Percentiles rank a stretch among this genome's conserved stretches.
These are phyloP conservation scores for Aptenodytes patagonicus DNA, from an alignment of 2,113 vertebrate genomes.

Conservation along the genomic window DNA sequence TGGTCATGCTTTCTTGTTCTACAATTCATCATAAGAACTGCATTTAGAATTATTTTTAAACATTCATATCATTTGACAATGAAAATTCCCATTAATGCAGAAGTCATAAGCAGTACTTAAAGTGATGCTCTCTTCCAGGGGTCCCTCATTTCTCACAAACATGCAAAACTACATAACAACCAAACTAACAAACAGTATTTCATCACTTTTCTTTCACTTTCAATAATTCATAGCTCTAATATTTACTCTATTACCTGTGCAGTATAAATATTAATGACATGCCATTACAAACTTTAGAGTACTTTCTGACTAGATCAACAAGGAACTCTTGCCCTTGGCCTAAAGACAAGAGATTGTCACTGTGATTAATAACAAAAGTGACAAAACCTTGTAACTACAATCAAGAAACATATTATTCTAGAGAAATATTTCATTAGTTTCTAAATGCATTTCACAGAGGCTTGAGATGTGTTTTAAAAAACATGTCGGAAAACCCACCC, in stretches of 20 bases:
- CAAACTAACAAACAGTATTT: slow-evolving; percentile 85
- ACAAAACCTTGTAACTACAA: slow-evolving; percentile 85
- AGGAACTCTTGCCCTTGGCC: slow-evolving; percentile 82
- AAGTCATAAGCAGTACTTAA: neutral
- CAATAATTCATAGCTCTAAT: slow-evolving; percentile 93
- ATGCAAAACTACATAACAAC: slow-evolving; percentile 56
- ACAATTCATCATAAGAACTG: neutral
- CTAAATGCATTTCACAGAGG: slow-evolving; percentile 39
- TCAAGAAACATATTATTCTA: slow-evolving; percentile 75
- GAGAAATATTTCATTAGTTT: slow-evolving; percentile 52
- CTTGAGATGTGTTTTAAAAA: slow-evolving; percentile 28
- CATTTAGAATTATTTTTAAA: slow-evolving; percentile 35
- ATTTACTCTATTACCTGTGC: slow-evolving; percentile 93
- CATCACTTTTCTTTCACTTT: slow-evolving; percentile 82
- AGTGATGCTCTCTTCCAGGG: neutral
- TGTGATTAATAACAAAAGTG: slow-evolving; percentile 87
- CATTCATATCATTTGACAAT: slow-evolving; percentile 21
- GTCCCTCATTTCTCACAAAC: slow-evolving; percentile 54
- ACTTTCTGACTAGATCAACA: slow-evolving; percentile 81
- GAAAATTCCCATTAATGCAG: slow-evolving; percentile 23
- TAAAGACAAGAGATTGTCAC: slow-evolving; percentile 82
- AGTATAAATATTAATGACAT: slow-evolving; percentile 91
- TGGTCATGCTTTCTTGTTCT: neutral
- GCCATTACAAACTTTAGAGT: slow-evolving; percentile 51
- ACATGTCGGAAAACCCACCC: slow-evolving; percentile 1